Base-by-base conservation (phyloP, 2,797 vertebrate genomes). In the Sebastolobus altivelis region DNA sequence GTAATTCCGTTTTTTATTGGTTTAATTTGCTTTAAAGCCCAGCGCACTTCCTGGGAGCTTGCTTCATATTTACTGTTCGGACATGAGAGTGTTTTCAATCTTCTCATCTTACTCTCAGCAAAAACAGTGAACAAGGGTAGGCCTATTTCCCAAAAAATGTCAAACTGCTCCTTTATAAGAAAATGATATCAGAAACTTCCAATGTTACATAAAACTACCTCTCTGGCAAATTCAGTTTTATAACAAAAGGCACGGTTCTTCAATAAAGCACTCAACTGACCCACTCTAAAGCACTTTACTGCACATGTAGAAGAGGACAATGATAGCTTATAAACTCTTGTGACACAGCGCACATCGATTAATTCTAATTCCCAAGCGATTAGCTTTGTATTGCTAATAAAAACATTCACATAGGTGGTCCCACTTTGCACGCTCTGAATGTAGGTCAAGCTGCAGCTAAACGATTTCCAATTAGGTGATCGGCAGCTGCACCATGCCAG, bases 341-440 rank as follows among this genome's bases (percentile, higher is more conserved):
- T 88, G 80, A 91, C 87, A 80, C 58, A 61, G 73, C 94, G 92
- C 94, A 91, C 93, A 84, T 90, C 94, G 95, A 96, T 96, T 97
- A 93, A 97, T 96, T 95, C 91, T 89, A 95, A 96, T 97, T 96
- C 95, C 88, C 91, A 83, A 94, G 95, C 92, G 94, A 95, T 96
- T 96, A 94, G 93, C 80, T 87, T 89, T 93, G 90, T 91, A 94
- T 95, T 96, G 94, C 91, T 95, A 95, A 96, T 95, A 90, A 95
- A 96, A 95, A 91, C 94, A 92, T 95, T 95, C 91, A 94, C 88
- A 93, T 88, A 93, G 93, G 94, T 95, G 90, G 93, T 95, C 96
- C 94, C 93, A 90, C 89, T 90, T 83, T 89, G 90, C 93, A 88
- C 83, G 93, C 90, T 96, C 94, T 85, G 90, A 96, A 96, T 96